Base-by-base conservation (phyloP, 2,888 invertebrate genomes). In the Ypsolopha scabrella region DNA sequence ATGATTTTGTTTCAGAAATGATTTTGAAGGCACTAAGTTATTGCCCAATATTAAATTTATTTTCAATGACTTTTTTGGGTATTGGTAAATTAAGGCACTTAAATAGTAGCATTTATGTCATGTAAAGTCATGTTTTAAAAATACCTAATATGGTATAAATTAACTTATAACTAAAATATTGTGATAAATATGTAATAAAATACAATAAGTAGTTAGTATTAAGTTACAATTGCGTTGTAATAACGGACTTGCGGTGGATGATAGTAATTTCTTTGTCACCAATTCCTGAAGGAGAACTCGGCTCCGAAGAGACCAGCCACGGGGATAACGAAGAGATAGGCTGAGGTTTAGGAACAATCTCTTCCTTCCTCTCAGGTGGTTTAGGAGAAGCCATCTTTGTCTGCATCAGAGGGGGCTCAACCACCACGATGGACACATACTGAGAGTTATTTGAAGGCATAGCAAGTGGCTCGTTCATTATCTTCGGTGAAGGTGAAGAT, bases 201-300 rank as follows among this genome's bases (percentile, higher is more conserved):
- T 43, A 43, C 14, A 13, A 6, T 41, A n/a, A n/a, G 41, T 41
- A 41, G 41, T 41, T 41, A n/a, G 41, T 41, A n/a, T 41, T 11
- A 6, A 39, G 6, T 61, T 75, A 83, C 52, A 95, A 88, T 77
- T 95, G 95, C 56, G 95, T 95, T 58, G 94, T 95, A 62, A 95
- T 95, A 65, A 95, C 95, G 55, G 94, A 94, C 81, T 94, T 95
- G 61, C 94, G 90, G 67, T 94, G 91, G 59, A 94, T 92, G 51
- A 91, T 89, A 48, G 91, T 90, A 57, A 91, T 90, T 64, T 88
- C 87, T 64, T 90, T 85, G 66, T 90, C 89, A 69, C 92, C 88
- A 60, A 90, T 87, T 34, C 89, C 87, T 47, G 88, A 86, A 6
- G 90, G 87, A 46, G 92, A 91, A 54, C 90, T 88, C 14, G 91